Percentiles rank a stretch among this genome's conserved stretches.
These are phyloP conservation scores for Notoglanidium macrostoma DNA, from an alignment of 2,797 vertebrate species.

Conservation along the genomic window DNA sequence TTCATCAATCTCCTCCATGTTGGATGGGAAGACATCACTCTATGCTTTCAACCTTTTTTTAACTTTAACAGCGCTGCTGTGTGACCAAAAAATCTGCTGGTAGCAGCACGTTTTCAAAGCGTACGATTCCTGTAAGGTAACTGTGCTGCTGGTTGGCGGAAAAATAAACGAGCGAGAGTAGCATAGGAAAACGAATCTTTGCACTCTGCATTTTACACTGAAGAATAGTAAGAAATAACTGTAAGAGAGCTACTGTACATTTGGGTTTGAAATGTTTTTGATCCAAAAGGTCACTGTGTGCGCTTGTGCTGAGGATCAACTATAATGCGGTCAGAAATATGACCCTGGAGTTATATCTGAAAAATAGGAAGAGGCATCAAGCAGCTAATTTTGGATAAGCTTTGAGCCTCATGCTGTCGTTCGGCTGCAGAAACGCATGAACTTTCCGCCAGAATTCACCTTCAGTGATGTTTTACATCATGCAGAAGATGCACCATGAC, in stretches of 20 bases:
- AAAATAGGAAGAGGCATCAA: neutral
- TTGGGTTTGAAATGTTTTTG: neutral
- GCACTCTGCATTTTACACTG: neutral
- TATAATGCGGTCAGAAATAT: neutral
- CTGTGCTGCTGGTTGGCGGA: neutral
- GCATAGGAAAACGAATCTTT: neutral
- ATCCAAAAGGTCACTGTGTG: neutral
- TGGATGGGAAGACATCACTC: neutral
- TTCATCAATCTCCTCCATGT: neutral
- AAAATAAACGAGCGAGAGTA: neutral
- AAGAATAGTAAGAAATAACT: neutral
- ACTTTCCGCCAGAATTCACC: neutral
- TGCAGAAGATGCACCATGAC: neutral
- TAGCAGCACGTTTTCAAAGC: neutral
- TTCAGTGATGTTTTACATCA: neutral
- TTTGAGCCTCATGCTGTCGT: neutral
- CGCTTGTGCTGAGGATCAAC: neutral
- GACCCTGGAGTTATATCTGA: neutral
- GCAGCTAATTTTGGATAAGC: neutral
- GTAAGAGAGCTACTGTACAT: neutral
- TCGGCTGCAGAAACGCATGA: neutral
- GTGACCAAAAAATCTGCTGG: neutral
- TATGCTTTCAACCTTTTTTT: neutral
- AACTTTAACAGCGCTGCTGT: neutral
- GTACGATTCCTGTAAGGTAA: neutral